Conservation (phyloP, 1,140 invertebrate genomes). For the Caenorhabditis latens region DNA sequence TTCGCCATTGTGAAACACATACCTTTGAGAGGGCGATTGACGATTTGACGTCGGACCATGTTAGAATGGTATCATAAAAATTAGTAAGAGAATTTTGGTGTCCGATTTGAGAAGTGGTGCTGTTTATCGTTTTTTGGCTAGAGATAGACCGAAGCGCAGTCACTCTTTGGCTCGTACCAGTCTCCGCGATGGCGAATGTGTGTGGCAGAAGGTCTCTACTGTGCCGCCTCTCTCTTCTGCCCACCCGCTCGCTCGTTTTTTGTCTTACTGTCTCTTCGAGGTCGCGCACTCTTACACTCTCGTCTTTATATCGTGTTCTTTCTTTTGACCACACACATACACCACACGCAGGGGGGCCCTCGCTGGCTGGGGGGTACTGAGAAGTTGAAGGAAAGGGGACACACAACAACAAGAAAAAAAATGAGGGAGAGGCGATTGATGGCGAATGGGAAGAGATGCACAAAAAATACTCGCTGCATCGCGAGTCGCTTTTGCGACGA, state of each 20-base stretch:
- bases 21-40: neutral
- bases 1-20: neutral
- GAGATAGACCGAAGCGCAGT: conserved; percentile 45
- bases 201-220: conserved; percentile 46
- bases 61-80: neutral
- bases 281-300: conserved; percentile 50
- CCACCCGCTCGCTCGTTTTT: conserved; percentile 51
- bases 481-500: neutral
- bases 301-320: conserved; percentile 51
- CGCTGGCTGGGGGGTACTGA: conserved; percentile 34
- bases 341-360: conserved; percentile 18
- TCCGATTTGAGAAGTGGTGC: too few relatives aligned
- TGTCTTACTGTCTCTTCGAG: conserved; percentile 37
- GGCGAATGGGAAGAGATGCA: neutral
- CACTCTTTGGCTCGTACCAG: conserved; percentile 49
- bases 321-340: conserved; percentile 2
- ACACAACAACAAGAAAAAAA: conserved; percentile 14
- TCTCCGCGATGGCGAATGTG: conserved; percentile 52
- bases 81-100: neutral
- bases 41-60: conserved; percentile 24
- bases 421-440: conserved; percentile 19
- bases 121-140: conserved; percentile 35
- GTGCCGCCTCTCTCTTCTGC: conserved; percentile 40
- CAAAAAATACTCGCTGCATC: neutral
- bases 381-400: neutral